phyloP scores from a whole-genome alignment of 2,113 vertebrate species.

The Patagioenas fasciata region DNA sequence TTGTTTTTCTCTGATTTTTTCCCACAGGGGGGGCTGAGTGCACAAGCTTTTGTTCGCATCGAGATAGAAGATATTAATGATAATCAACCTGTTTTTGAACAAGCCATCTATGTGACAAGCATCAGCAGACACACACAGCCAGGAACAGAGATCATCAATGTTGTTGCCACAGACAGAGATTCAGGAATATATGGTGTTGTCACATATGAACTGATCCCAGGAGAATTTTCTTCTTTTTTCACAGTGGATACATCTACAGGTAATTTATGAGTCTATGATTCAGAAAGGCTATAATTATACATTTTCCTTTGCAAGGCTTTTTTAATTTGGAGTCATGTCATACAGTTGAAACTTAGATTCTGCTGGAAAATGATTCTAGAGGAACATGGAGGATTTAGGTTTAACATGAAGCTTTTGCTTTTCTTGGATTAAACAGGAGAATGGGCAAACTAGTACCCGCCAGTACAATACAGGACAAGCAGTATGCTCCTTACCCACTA shows the following conservation, averaged over 20 bases:
- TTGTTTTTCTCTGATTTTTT: conserved; percentile 14
- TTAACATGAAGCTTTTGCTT: neutral
- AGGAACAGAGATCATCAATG: conserved; percentile 83
- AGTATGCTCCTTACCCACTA: neutral
- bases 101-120: conserved; percentile 80
- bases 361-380: neutral
- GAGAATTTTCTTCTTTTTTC: conserved; percentile 83
- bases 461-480: neutral
- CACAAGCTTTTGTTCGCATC: conserved; percentile 89
- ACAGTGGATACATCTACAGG: conserved; percentile 85
- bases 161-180: conserved; percentile 88
- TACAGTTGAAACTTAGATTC: neutral
- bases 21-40: conserved; percentile 87
- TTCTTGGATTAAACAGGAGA: neutral
- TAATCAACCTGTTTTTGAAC: conserved; percentile 86
- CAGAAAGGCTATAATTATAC: neutral
- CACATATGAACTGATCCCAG: conserved; percentile 79
- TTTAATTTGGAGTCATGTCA: neutral
- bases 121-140: conserved; percentile 83
- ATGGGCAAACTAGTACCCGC: neutral
- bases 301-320: neutral
- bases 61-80: conserved; percentile 92
- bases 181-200: conserved; percentile 80
- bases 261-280: conserved; percentile 32
- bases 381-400: neutral